Percentiles rank a stretch among this genome's conserved stretches.
phyloP scores from a whole-genome alignment of 1,140 invertebrate genomes.

The Zaprionus tsacasi region DNA sequence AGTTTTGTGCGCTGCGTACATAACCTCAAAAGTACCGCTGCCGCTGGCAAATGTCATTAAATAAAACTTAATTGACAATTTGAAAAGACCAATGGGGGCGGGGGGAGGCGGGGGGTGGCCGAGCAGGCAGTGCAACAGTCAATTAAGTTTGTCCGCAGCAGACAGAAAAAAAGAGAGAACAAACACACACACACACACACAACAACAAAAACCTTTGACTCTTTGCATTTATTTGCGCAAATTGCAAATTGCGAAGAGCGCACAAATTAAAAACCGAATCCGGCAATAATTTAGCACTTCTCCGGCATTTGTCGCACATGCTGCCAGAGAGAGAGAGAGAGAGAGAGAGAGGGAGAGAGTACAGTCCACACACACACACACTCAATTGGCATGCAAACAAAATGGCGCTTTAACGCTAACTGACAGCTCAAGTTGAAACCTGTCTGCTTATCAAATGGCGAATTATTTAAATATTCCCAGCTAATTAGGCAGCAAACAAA shows the following conservation, averaged over 20 bases:
- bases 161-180: slow-evolving; percentile 18
- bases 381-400: slow-evolving; percentile 68
- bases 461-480: slow-evolving; percentile 83
- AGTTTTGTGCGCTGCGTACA: slow-evolving; percentile 60
- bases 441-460: slow-evolving; percentile 83
- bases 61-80: slow-evolving; percentile 84
- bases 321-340: background rate
- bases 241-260: slow-evolving; percentile 63
- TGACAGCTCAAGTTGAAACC: slow-evolving; percentile 83
- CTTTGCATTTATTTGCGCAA: slow-evolving; percentile 74
- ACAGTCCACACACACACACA: too few relatives aligned
- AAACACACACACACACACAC: background rate
- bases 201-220: slow-evolving; percentile 51
- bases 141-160: slow-evolving; percentile 57
- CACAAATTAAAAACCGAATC: slow-evolving; percentile 80
- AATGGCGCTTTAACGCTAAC: slow-evolving; percentile 80
- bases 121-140: slow-evolving; percentile 60
- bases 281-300: slow-evolving; percentile 79
- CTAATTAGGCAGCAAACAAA: slow-evolving; percentile 82
- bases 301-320: slow-evolving; percentile 65
- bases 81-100: slow-evolving; percentile 48
- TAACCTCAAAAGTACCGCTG: slow-evolving; percentile 68
- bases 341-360: background rate
- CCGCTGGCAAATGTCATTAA: slow-evolving; percentile 76
- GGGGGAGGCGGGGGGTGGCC: background rate